Base-by-base conservation (phyloP, 2,797 vertebrate species). In the Aythya fuligula region DNA sequence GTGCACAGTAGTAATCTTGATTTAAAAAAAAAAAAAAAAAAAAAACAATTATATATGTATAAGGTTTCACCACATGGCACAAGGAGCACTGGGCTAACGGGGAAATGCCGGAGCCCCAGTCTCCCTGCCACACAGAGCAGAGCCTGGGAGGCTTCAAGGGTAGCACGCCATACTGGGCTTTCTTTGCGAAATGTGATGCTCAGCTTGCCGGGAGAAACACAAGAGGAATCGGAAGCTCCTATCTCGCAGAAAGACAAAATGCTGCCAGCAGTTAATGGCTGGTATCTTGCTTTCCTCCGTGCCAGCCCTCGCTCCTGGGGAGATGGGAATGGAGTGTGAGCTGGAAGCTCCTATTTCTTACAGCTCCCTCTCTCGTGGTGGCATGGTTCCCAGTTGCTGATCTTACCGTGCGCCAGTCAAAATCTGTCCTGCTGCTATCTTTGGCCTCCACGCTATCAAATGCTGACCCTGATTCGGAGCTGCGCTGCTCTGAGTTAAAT, bases 361-460 rank as follows among this genome's bases (percentile, higher is more conserved):
- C 88, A 86, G 89, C 70, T 96, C 79, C 69, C 85, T 94, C 57
- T 80, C 79, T 89, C 64, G 69, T 54, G 38, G 79, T 95, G 85
- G 90, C 90, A 70, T 28, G 62, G 64, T 93, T 96, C 93, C 93
- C 91, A 95, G 85, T 28, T 78, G 76, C 88, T 88, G 91, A 72
- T 91, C 80, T 84, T 93, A 75, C 62, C 24, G 4, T 57, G 76
- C 65, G 80, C 80, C 90, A 91, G 85, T 88, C 89, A 91, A 78
- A 95, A 81, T 91, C 70, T 72, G 76, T 58, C 90, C 76, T 91
- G 75, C 83, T 91, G 80, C 76, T 93, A 39, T 95, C 94, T 96
- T 94, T 93, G 87, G 87, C 90, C 90, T 90, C 91, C 66, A 32
- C 38, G 38, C 87, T 81, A 81, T 88, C 91, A 86, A 95, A 78